Evolutionary conservation across 2,113 vertebrate species (phyloP), one percentile per base, ranked within the genome.

Genomic region (Equus quagga): DNA sequence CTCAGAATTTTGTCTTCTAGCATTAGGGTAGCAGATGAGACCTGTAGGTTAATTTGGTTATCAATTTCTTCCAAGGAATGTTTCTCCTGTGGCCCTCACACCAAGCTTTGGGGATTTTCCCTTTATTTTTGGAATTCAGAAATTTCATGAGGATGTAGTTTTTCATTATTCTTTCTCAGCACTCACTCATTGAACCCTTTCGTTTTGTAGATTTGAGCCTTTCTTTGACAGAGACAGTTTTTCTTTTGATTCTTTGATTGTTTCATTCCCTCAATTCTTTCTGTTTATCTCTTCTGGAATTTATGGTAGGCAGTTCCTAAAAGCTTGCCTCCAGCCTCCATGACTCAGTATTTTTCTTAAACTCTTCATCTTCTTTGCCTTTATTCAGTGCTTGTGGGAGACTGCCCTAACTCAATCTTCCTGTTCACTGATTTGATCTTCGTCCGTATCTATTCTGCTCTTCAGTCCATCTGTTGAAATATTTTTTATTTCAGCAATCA

Each of bases 221-320:
- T 81, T 85, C 79, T 81, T 65, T 10, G 51, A 41, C 49, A 91
- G 33, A 93, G 19, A 83, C 19, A 14, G 79, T 67, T 69, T 70
- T 79, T 18, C 26, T 54, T 90, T 86, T 28, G 33, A 54, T 65
- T 73, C 17, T 64, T 78, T 91, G 60, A 46, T 69, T 70, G 26
- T 91, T 72, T 67, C 23, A 51, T 84, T 79, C 49, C 49, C 62
- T 83, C n/a, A 78, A 33, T 79, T 88, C n/a, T 90, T 91, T 75
- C 44, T 81, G 8, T 36, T 11, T 78, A 15, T 85, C 19, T 6
- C 76, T 82, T 78, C 69, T 88, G 26, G 26, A 67, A 82, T 23
- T 76, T 65, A 72, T 51, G 13, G 21, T 58, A 82, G 44, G n/a
- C 33, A 89, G n/a, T 44, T 75, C 64, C 84, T 89, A n/a, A 69